Conservation (phyloP, 2,888 invertebrate species). For the Dasypogon diadema region DNA sequence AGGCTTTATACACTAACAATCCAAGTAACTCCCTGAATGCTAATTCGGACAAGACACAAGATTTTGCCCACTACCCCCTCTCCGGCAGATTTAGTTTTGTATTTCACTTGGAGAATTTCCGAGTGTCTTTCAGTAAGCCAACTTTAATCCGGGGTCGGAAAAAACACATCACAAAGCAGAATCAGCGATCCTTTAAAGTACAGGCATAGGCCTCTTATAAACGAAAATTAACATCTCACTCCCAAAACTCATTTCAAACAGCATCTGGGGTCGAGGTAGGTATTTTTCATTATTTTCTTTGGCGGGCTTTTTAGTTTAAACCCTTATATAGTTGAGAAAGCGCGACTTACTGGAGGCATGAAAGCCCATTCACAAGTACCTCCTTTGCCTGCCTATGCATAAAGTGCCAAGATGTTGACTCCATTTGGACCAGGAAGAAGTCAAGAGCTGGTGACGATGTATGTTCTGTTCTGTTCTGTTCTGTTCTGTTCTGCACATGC, state of each 20-base stretch:
- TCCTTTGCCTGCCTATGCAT: constrained; percentile 15
- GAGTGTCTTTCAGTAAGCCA: too few species aligned
- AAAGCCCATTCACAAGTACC: constrained; percentile 16
- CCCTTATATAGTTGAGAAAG: background rate
- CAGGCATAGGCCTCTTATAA: constrained; percentile 4
- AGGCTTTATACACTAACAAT: too few species aligned
- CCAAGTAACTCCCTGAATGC: too few species aligned
- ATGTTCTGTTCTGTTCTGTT: too few species aligned
- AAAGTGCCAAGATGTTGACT: constrained; percentile 44
- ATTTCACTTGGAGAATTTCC: too few species aligned
- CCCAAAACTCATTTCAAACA: constrained; percentile 5
- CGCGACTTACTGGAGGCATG: constrained; percentile 21
- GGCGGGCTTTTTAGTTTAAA: constrained; percentile 27
- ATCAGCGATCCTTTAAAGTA: constrained; percentile 19
- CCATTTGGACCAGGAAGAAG: constrained; percentile 41
- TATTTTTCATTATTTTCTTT: constrained; percentile 29
- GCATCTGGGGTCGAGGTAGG: background rate
- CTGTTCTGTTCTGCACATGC: constrained; percentile 35
- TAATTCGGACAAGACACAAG: too few species aligned
- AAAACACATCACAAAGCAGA: too few species aligned
- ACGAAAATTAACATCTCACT: constrained; percentile 17
- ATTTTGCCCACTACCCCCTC: too few species aligned
- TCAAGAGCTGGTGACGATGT: constrained; percentile 14
- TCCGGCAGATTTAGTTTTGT: too few species aligned
- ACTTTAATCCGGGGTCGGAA: too few species aligned